Evolutionary conservation across 2,113 vertebrate genomes (phyloP), one percentile per base, ranked within the genome.

Genomic region (Anolis carolinensis): DNA sequence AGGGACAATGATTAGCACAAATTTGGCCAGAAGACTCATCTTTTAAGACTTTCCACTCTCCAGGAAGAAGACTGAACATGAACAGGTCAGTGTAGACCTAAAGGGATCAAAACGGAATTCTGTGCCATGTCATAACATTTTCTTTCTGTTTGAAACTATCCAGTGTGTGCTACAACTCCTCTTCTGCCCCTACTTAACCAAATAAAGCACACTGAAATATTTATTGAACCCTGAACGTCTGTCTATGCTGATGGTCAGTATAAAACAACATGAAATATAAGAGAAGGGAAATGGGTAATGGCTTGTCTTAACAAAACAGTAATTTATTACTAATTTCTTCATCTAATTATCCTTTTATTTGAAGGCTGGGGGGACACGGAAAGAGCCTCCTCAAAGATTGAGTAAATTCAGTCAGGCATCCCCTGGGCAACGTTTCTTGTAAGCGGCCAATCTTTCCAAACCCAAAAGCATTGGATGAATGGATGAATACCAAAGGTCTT

Each of bases 311-410:
- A 8, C 80, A 93, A 91, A 93, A 87, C 44, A 83, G 75, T 77
- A 75, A 87, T 7, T 83, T 87, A 81, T 80, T 93, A 88, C 85
- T 91, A 93, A 92, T 87, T 88, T 88, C 14, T 86, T 94, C 93
- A 92, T 92, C 72, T 55, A 77, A 89, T 92, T 93, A 92, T 92
- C 88, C 89, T 91, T 72, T 93, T 92, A 90, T 21, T 84, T 82
- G n/a, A n/a, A n/a, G n/a, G n/a, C n/a, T n/a, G n/a, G n/a, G n/a
- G n/a, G n/a, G n/a, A n/a, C n/a, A n/a, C n/a, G n/a, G n/a, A n/a
- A n/a, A n/a, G n/a, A n/a, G n/a, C n/a, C n/a, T n/a, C n/a, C n/a
- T n/a, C n/a, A n/a, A n/a, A n/a, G n/a, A n/a, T n/a, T n/a, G n/a
- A n/a, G n/a, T n/a, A n/a, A n/a, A n/a, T n/a, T n/a, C n/a, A n/a